Conservation (phyloP, 2,797 vertebrate species). For the Sebastes hopkinsi region DNA sequence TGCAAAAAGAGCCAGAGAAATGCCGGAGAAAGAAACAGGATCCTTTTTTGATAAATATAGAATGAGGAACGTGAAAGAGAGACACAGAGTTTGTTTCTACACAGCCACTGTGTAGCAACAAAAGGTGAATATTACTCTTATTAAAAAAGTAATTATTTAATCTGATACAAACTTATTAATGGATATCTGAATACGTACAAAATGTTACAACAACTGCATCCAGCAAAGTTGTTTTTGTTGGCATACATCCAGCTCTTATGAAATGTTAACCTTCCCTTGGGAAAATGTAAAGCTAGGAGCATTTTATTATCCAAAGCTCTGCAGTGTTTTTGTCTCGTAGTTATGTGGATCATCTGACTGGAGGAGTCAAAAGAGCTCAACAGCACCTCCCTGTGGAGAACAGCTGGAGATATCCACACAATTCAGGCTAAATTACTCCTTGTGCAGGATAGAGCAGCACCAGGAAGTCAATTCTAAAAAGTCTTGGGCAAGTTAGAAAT, state of each 20-base stretch:
- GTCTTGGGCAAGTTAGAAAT: too few species aligned
- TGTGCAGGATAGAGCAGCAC: neutral
- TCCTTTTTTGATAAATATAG: conserved; percentile 71
- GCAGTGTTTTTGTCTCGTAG: neutral
- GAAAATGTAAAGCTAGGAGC: neutral
- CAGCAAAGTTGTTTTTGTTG: neutral
- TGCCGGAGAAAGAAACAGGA: conserved; percentile 63
- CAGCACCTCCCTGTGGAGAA: conserved; percentile 52
- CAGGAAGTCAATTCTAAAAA: too few species aligned
- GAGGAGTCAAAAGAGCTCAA: neutral
- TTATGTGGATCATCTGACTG: neutral
- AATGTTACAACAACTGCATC: neutral
- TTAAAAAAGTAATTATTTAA: neutral
- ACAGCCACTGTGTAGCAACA: neutral
- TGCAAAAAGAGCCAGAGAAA: conserved; percentile 70
- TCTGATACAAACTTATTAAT: neutral
- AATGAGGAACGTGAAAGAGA: conserved; percentile 30
- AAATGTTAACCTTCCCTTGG: neutral
- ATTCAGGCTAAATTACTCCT: too few species aligned
- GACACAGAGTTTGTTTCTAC: conserved; percentile 8
- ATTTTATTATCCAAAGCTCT: neutral
- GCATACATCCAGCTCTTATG: neutral
- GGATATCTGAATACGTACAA: neutral
- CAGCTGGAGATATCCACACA: neutral
- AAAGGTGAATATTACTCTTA: neutral